Base-by-base conservation (phyloP, 2,113 vertebrate species). In the Heterocephalus glaber region DNA sequence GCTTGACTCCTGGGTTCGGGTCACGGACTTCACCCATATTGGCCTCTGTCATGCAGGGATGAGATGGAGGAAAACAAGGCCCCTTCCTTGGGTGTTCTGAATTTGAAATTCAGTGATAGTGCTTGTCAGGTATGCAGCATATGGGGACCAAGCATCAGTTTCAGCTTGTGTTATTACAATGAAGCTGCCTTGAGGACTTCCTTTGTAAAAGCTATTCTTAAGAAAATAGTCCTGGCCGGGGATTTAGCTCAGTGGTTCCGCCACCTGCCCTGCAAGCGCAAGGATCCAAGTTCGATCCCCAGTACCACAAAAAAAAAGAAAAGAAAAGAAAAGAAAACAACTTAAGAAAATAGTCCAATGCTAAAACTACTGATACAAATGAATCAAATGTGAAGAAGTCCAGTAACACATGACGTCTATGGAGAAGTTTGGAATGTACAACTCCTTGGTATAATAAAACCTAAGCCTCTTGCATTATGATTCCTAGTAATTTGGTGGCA, bases 81-180 rank as follows among this genome's bases (percentile, higher is more conserved):
- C 20, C 1, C 33, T n/a, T 49, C n/a, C 24, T 24, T 1, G 7
- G 9, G 54, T n/a, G 4, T 70, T 30, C 38, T 0, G 14, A 28
- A 20, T 5, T 1, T 13, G 2, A 24, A 9, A 20, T 0, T 49
- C 44, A 49, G 8, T 2, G 28, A 5, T 0, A 14, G 6, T 5
- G 17, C 38, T 9, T n/a, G 26, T 3, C 0, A 0, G 2, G 33
- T 1, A 28, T 19, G 6, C 11, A 44, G 41, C 12, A 0, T 0
- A 0, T 0, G 12, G 6, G 3, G 17, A 38, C 5, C 20, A 3
- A 14, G 2, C 2, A 0, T 3, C 56, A 3, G 4, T 17, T 49
- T 28, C 0, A 3, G 10, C 68, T 35, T 4, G 30, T 8, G 13
- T 12, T 13, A 0, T 30, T 28, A 6, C 4, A 0, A 20, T 5